A percentile compares a stretch with the other conserved stretches of the same genome.
Evolutionary conservation across 2,797 vertebrate genomes (phyloP).

Genomic region (Champsocephalus esox): DNA sequence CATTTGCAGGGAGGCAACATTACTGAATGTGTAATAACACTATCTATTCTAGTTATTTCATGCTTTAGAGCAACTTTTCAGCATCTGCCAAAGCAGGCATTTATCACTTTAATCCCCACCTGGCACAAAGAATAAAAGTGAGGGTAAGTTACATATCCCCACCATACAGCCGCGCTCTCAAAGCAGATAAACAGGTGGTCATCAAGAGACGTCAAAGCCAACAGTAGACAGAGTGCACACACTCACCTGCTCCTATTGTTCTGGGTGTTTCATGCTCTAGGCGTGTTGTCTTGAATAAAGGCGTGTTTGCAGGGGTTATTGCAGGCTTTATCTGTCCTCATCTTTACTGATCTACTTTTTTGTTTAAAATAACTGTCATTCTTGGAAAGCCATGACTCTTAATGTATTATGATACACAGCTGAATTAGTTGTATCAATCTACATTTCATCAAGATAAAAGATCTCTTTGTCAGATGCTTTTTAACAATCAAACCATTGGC

Average conservation of each 20-base stretch:
- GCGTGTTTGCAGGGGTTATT: conserved; percentile 66
- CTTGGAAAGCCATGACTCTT: conserved; percentile 6
- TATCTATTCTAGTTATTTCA: conserved; percentile 70
- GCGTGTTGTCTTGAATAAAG: conserved; percentile 62
- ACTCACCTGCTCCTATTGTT: conserved; percentile 78
- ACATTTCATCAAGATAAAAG: conserved; percentile 20
- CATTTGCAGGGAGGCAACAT: conserved; percentile 55
- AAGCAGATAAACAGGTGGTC: conserved; percentile 84
- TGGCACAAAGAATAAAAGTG: conserved; percentile 78
- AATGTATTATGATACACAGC: conserved; percentile 9
- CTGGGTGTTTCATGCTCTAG: conserved; percentile 48
- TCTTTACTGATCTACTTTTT: conserved; percentile 33
- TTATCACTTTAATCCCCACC: conserved; percentile 82
- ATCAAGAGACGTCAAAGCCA: conserved; percentile 66
- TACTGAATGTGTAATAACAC: conserved; percentile 58
- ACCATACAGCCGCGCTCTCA: conserved; percentile 67
- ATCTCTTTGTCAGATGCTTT: background rate
- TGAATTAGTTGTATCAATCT: conserved; percentile 1
- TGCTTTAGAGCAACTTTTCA: conserved; percentile 79
- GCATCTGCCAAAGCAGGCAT: conserved; percentile 81
- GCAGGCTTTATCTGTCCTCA: conserved; percentile 40
- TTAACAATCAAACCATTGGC: background rate
- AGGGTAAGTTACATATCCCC: conserved; percentile 73
- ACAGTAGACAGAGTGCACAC: conserved; percentile 59
- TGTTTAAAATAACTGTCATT: conserved; percentile 10